A percentile compares a stretch with the other conserved stretches of the same genome.
phyloP scores from a whole-genome alignment of 1,140 invertebrate genomes.

The Macrosteles quadrilineatus region DNA sequence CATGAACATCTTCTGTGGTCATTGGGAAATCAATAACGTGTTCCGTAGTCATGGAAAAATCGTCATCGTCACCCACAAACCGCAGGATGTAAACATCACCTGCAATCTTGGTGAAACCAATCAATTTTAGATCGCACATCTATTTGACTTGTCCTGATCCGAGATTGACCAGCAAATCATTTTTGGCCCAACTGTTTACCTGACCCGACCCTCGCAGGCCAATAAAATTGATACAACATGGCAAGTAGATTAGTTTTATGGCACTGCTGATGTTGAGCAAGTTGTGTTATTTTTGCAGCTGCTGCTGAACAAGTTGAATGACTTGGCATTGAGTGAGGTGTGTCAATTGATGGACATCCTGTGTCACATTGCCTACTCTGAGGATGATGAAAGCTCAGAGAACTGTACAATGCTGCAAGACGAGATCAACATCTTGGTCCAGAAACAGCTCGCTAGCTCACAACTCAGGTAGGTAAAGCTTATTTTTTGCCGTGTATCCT shows the following conservation, averaged over 20 bases:
- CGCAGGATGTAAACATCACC: too few species aligned
- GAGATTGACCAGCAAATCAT: too few species aligned
- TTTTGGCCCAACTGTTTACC: too few species aligned
- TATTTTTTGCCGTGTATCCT: too few species aligned
- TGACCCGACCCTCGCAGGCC: neutral
- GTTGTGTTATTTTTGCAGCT: conserved; percentile 42
- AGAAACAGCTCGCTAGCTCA: conserved; percentile 61
- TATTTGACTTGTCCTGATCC: too few species aligned
- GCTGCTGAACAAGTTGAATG: conserved; percentile 59
- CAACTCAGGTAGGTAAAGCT: conserved; percentile 53
- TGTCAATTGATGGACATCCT: conserved; percentile 55
- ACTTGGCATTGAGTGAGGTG: conserved; percentile 58
- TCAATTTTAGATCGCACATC: too few species aligned
- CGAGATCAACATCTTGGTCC: conserved; percentile 61
- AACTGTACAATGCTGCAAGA: conserved; percentile 54
- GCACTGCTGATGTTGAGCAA: neutral
- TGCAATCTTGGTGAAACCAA: too few species aligned
- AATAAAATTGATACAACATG: neutral
- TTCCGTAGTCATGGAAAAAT: too few species aligned
- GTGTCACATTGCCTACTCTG: conserved; percentile 56
- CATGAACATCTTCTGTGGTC: too few species aligned
- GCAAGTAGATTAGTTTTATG: neutral
- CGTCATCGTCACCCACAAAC: too few species aligned
- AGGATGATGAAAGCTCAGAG: conserved; percentile 48
- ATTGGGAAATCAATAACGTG: too few species aligned